Evolutionary conservation across 2,888 invertebrate genomes (phyloP).

Genomic region (Parnassius mnemosyne): DNA sequence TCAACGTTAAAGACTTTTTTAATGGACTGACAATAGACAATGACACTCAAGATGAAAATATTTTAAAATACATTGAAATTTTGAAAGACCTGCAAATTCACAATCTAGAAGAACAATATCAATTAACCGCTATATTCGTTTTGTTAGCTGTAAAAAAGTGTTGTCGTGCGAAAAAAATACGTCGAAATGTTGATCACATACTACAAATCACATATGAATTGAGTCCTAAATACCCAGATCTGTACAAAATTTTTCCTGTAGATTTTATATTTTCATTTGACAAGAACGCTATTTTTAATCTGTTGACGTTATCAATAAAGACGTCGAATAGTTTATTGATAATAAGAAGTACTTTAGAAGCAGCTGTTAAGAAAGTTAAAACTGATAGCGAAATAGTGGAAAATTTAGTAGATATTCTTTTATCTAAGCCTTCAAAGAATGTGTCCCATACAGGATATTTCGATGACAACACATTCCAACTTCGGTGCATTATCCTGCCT

Average conservation of each 20-base stretch:
- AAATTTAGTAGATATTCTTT: slow-evolving; percentile 56
- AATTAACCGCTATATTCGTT: slow-evolving; percentile 60
- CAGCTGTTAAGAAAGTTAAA: slow-evolving; percentile 65
- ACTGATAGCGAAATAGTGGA: slow-evolving; percentile 61
- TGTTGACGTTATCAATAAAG: slow-evolving; percentile 61
- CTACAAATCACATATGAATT: slow-evolving; percentile 64
- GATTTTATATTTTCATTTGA: slow-evolving; percentile 60
- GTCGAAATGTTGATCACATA: slow-evolving; percentile 50
- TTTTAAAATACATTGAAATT: slow-evolving; percentile 51
- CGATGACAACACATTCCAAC: slow-evolving; percentile 63
- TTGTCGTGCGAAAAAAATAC: slow-evolving; percentile 56
- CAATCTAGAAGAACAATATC: slow-evolving; percentile 65
- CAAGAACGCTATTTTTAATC: slow-evolving; percentile 49
- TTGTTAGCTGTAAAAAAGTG: slow-evolving; percentile 60
- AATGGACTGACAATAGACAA: slow-evolving; percentile 38
- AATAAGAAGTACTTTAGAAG: slow-evolving; percentile 58
- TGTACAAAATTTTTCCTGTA: slow-evolving; percentile 64
- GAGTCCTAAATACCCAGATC: slow-evolving; percentile 61
- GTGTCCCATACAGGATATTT: slow-evolving; percentile 53
- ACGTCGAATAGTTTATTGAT: slow-evolving; percentile 53
- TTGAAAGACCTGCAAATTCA: slow-evolving; percentile 56
- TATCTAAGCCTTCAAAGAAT: slow-evolving; percentile 41
- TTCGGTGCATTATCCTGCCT: slow-evolving; percentile 62
- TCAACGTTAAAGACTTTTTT: slow-evolving; percentile 47
- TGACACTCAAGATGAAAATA: slow-evolving; percentile 40